phyloP scores from a whole-genome alignment of 2,113 vertebrate genomes.

The Tragelaphus scriptus region DNA sequence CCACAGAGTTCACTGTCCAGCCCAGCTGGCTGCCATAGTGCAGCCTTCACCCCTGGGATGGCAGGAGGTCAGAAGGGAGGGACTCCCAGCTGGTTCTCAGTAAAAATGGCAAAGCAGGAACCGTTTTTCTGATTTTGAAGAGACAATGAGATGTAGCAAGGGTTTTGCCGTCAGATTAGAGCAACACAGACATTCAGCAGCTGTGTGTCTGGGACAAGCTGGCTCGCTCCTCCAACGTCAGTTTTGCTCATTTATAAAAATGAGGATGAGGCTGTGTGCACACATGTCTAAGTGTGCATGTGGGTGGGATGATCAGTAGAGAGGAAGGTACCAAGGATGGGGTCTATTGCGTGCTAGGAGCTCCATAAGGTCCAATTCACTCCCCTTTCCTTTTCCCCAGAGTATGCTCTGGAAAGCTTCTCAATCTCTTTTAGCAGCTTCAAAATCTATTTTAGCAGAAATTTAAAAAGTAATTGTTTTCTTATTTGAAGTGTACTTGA shows the following conservation, averaged over 20 bases:
- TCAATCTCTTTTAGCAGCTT: background rate
- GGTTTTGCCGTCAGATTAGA: background rate
- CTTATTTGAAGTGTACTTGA: background rate
- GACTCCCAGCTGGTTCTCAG: background rate
- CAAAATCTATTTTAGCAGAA: background rate
- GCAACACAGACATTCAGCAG: background rate
- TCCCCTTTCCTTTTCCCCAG: too few relatives aligned
- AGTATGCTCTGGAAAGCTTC: fast-evolving
- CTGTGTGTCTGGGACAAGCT: background rate
- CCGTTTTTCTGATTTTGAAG: background rate
- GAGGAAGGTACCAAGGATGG: fast-evolving
- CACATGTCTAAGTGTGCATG: background rate
- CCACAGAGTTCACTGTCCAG: fast-evolving
- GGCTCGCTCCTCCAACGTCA: background rate
- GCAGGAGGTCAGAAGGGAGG: background rate
- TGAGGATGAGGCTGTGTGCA: background rate
- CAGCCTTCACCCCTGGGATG: fast-evolving
- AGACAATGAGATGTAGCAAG: background rate
- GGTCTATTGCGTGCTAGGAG: fast-evolving
- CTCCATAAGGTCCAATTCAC: fast-evolving
- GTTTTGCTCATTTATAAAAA: background rate
- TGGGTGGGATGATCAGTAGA: background rate
- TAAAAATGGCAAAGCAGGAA: fast-evolving
- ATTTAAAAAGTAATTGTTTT: background rate
- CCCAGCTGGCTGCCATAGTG: fast-evolving